These are phyloP conservation scores for Drosophila koepferae DNA, from an alignment of 2,888 invertebrate species.

Conservation along the genomic window DNA sequence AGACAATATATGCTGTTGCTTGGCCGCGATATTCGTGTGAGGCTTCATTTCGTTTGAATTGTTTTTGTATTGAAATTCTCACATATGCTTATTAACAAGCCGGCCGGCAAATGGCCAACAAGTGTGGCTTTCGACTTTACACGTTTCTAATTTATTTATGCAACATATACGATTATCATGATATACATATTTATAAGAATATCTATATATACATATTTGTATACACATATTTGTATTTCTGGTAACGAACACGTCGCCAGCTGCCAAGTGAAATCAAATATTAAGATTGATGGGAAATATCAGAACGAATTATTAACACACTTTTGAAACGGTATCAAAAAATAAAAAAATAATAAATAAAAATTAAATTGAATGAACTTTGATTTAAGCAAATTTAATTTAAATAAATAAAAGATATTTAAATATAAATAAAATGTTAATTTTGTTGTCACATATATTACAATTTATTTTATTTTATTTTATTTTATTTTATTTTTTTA, in stretches of 20 bases:
- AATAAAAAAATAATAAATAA: background rate
- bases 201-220: background rate
- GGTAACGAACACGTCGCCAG: constrained; percentile 32
- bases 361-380: no score
- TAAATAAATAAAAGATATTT: no score
- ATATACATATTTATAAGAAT: constrained; percentile 51
- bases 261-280: constrained; percentile 1
- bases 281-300: background rate
- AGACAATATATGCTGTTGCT: background rate
- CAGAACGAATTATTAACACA: constrained; percentile 7
- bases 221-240: background rate
- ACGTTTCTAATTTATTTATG: constrained; percentile 52
- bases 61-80: constrained; percentile 15
- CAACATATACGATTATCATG: constrained; percentile 33
- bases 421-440: no score
- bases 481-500: background rate
- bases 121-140: constrained; percentile 45
- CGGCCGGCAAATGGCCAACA: constrained; percentile 40
- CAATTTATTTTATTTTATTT: background rate
- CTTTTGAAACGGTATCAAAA: background rate
- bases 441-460: no score
- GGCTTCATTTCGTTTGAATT: constrained; percentile 2
- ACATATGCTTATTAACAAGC: constrained; percentile 47
- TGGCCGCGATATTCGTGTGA: background rate
- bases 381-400: no score